phyloP scores from a whole-genome alignment of 2,113 vertebrate genomes.

The Micronycteris hirsuta region DNA sequence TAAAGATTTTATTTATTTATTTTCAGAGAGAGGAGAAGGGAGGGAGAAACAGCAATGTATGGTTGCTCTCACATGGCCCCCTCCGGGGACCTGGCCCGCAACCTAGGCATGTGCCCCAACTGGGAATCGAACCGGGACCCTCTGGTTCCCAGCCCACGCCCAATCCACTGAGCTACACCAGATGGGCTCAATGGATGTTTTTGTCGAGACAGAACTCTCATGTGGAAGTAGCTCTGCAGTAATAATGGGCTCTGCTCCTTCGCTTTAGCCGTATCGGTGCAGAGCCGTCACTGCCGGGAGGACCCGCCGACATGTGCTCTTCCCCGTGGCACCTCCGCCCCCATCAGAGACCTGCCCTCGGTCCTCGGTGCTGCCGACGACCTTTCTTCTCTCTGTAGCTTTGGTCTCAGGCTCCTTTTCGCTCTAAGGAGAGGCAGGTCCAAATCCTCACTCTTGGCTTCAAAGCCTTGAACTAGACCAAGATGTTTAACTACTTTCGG shows the following conservation, averaged over 20 bases:
- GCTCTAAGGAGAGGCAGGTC: not conserved
- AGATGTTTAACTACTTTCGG: conserved; percentile 1
- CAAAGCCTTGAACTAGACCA: conserved; percentile 40
- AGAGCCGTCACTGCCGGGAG: conserved; percentile 1
- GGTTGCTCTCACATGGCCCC: too few species aligned
- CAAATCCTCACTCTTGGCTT: conserved; percentile 46
- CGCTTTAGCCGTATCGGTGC: not conserved
- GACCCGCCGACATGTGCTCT: not conserved
- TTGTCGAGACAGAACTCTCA: not conserved
- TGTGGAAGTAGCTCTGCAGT: not conserved
- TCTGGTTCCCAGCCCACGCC: too few species aligned
- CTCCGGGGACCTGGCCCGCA: too few species aligned
- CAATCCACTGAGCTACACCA: too few species aligned
- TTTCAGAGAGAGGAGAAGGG: too few species aligned
- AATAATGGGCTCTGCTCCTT: not conserved
- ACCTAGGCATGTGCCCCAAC: too few species aligned
- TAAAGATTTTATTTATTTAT: too few species aligned
- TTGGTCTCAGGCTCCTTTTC: conserved; percentile 49
- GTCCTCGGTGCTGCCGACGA: conserved; percentile 15
- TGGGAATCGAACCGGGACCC: too few species aligned
- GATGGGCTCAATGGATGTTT: too few species aligned
- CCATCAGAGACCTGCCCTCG: not conserved
- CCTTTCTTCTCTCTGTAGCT: conserved; percentile 29
- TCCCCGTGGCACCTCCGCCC: not conserved
- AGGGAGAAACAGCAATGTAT: too few species aligned